Evolutionary conservation across 2,888 invertebrate genomes (phyloP), one percentile per base, ranked within the genome.

Genomic region (Mythimna loreyi): DNA sequence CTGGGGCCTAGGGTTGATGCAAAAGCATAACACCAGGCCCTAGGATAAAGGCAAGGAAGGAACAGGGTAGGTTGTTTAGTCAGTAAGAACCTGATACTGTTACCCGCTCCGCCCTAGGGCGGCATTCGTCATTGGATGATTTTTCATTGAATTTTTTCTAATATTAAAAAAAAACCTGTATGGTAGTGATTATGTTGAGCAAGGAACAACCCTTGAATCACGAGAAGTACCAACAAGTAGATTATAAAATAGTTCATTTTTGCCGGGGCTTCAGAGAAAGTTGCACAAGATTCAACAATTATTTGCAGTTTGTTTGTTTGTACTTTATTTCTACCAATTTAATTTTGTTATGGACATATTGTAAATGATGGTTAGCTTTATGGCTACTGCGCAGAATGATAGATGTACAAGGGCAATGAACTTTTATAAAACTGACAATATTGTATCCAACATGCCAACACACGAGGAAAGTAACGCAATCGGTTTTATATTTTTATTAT

Each of bases 401-500:
- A 9, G 28, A 57, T 72, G 11, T 56, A 36, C 36, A 56, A 56
- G 55, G 40, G 55, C 47, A 71, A 71, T 28, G 19, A 23, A 52
- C 23, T 36, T 52, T 57, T 23, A 49, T 49, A n/a, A 8, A 33
- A 11, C 23, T 36, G n/a, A n/a, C 19, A 3, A 19, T 52, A n/a
- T n/a, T n/a, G 3, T 28, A 33, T 13, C 13, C 19, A 30, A 55
- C 16, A 21, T 21, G 21, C 33, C 21, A 33, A 63, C 6, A 49
- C 2, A 30, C 30, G 16, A 43, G 21, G 23, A 52, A 45, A 33
- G 8, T 13, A 8, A 45, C 19, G 16, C 21, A 40, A 6, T 55
- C 13, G 11, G 36, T 13, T 36, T 33, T 33, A 36, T 36, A 11
- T 36, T 36, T 36, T 36, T 36, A 1, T 36, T 36, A 36, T 4